Evolutionary conservation across 1,140 invertebrate species (phyloP).

Genomic region (Carcinoscorpius rotundicauda): DNA sequence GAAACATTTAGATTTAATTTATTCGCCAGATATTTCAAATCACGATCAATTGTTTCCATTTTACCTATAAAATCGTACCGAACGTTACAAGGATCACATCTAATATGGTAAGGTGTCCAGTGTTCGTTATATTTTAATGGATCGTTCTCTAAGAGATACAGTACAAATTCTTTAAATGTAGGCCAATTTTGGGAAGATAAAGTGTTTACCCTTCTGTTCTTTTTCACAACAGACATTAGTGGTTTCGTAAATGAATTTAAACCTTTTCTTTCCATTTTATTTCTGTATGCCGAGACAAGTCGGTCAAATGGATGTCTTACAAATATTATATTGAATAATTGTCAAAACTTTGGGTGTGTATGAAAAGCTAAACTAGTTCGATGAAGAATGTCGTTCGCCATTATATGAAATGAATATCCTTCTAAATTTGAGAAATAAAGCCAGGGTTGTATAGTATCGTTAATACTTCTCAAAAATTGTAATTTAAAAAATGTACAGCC

Average conservation of each 20-base stretch:
- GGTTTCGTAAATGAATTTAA: neutral
- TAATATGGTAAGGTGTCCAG: constrained; percentile 28
- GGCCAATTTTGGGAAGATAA: constrained; percentile 14
- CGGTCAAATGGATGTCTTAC: constrained; percentile 31
- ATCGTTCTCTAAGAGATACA: constrained; percentile 23
- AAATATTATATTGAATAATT: constrained; percentile 25
- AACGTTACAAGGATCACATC: constrained; percentile 29
- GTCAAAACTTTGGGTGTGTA: constrained; percentile 4
- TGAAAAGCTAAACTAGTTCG: constrained; percentile 21
- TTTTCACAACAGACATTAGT: neutral
- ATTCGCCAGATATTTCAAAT: constrained; percentile 19
- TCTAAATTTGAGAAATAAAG: too few relatives aligned
- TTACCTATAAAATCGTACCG: constrained; percentile 31
- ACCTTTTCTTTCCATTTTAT: constrained; percentile 22
- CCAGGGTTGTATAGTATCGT: neutral
- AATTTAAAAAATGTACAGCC: constrained; percentile 25
- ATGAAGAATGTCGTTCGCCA: constrained; percentile 23
- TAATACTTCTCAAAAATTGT: constrained; percentile 22
- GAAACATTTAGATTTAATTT: neutral
- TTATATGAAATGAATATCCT: constrained; percentile 20
- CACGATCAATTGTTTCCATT: constrained; percentile 27
- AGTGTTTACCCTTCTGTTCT: neutral
- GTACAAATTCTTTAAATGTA: constrained; percentile 27
- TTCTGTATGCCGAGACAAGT: constrained; percentile 28
- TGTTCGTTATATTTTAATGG: constrained; percentile 27